A percentile compares a stretch with the other conserved stretches of the same genome.
Conservation (phyloP, 2,888 invertebrate genomes). For the Erebia aethiops region DNA sequence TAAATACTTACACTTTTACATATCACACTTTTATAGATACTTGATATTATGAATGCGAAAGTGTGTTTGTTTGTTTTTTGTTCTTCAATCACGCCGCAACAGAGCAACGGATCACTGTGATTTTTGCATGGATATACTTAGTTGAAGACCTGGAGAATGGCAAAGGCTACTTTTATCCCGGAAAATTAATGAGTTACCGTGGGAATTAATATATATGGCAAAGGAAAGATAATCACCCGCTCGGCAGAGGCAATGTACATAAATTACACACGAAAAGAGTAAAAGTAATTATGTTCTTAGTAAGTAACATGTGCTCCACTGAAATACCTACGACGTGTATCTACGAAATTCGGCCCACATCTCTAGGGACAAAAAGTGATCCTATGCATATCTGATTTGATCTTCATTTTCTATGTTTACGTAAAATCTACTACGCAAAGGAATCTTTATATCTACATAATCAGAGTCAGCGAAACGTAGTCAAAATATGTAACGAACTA, state of each 20-base stretch:
- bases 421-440: conserved; percentile 67
- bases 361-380: conserved; percentile 53
- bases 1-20: too few species aligned
- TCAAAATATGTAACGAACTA: conserved; percentile 60
- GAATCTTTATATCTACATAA: conserved; percentile 68
- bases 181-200: too few species aligned
- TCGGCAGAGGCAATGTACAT: conserved; percentile 1
- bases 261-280: conserved; percentile 15
- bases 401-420: conserved; percentile 73
- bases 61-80: too few species aligned
- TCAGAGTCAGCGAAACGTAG: conserved; percentile 71
- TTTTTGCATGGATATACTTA: too few species aligned
- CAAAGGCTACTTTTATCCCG: too few species aligned
- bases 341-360: conserved; percentile 17
- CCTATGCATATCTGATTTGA: conserved; percentile 77
- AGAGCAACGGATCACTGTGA: too few species aligned
- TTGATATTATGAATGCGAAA: too few species aligned
- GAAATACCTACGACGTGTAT: conserved; percentile 2
- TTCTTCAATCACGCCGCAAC: too few species aligned
- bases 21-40: too few species aligned
- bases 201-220: background rate
- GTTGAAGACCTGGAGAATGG: too few species aligned
- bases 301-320: conserved; percentile 8
- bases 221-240: background rate
- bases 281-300: conserved; percentile 19